phyloP scores from a whole-genome alignment of 2,113 vertebrate species.

The Clarias gariepinus region DNA sequence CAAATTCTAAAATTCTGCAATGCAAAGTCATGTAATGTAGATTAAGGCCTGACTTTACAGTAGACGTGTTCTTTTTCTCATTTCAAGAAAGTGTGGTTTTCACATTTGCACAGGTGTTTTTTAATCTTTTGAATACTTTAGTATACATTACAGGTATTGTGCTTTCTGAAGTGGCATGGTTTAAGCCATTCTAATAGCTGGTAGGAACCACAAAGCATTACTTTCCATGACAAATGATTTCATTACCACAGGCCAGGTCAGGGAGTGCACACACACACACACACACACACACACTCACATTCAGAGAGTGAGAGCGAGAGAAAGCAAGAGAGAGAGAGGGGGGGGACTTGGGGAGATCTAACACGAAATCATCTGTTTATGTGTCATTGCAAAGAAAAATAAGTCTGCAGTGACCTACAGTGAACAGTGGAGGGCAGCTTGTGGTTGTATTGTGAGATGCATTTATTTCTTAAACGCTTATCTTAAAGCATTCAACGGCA shows the following conservation, averaged over 20 bases:
- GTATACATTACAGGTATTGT: neutral
- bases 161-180: neutral
- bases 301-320: no score
- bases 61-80: neutral
- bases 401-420: neutral
- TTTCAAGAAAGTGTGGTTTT: neutral
- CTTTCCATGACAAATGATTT: no score
- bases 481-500: neutral
- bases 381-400: neutral
- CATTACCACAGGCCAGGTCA: no score
- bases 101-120: neutral
- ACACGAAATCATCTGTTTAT: no score
- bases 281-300: no score
- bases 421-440: neutral
- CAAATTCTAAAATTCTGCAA: no score
- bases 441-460: neutral
- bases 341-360: no score
- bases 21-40: neutral
- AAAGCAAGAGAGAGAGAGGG: no score
- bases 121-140: neutral
- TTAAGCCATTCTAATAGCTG: neutral
- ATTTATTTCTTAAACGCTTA: neutral
- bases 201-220: neutral
- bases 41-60: neutral
- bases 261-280: no score